phyloP scores from a whole-genome alignment of 2,113 vertebrate species.

The Mirounga angustirostris region DNA sequence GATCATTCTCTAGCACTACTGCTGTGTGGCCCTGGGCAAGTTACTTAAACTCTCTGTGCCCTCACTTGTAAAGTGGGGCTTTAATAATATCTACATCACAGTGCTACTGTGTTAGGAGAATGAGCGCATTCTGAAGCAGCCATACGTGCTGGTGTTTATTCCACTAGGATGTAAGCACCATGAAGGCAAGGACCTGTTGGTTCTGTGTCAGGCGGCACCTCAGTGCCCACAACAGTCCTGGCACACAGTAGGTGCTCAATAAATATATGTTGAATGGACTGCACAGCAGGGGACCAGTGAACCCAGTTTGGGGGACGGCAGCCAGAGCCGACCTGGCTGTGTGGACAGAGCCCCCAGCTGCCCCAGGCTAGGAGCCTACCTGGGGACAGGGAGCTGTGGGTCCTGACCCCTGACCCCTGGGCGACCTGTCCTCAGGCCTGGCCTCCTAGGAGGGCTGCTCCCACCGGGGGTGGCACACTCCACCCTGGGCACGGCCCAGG shows the following conservation, averaged over 20 bases:
- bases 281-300: fast-evolving
- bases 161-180: background rate
- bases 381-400: background rate
- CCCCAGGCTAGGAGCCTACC: background rate
- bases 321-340: background rate
- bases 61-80: background rate
- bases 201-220: background rate
- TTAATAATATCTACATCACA: background rate
- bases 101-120: background rate
- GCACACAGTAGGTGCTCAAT: background rate
- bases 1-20: background rate
- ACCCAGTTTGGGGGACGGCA: background rate
- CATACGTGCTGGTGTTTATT: background rate
- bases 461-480: background rate
- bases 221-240: background rate
- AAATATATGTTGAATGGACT: fast-evolving
- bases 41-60: background rate
- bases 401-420: background rate
- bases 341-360: background rate
- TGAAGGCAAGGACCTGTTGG: background rate
- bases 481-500: slow-evolving; percentile 20
- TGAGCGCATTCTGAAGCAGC: fast-evolving
- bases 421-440: fast-evolving
- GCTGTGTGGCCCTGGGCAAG: background rate
- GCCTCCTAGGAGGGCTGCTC: background rate